Evolutionary conservation across 1,140 invertebrate genomes (phyloP).

Genomic region (Tigriopus japonicus): DNA sequence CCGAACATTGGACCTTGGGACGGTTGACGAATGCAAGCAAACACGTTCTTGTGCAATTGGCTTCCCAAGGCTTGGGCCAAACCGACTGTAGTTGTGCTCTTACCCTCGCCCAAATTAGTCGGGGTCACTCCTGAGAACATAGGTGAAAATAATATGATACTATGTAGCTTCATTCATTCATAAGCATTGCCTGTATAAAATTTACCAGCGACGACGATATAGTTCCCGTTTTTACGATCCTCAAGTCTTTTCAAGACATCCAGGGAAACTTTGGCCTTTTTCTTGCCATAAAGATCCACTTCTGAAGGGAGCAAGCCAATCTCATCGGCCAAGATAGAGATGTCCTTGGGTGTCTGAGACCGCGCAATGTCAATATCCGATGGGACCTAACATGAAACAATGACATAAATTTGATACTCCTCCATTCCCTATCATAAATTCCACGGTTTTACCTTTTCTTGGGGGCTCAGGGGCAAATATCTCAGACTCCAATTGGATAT

Average conservation of each 20-base stretch:
- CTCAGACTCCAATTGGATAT: slow-evolving; percentile 41
- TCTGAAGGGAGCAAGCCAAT: slow-evolving; percentile 63
- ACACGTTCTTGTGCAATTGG: slow-evolving; percentile 62
- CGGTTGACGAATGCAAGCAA: slow-evolving; percentile 92
- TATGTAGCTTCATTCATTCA: too few species aligned
- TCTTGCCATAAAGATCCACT: slow-evolving; percentile 72
- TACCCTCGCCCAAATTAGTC: slow-evolving; percentile 90
- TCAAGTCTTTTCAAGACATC: slow-evolving; percentile 54
- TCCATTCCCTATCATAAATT: slow-evolving; percentile 6
- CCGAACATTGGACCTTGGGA: slow-evolving; percentile 98
- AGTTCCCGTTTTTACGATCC: slow-evolving; percentile 19
- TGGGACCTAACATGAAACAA: slow-evolving; percentile 20
- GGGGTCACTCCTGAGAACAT: slow-evolving; percentile 57
- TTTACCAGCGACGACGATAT: slow-evolving; percentile 2
- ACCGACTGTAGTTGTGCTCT: slow-evolving; percentile 86
- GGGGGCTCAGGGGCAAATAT: slow-evolving; percentile 35
- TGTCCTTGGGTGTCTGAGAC: slow-evolving; percentile 67
- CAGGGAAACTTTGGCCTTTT: slow-evolving; percentile 86
- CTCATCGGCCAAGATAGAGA: slow-evolving; percentile 53
- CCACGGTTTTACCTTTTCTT: slow-evolving; percentile 49
- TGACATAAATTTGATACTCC: too few species aligned
- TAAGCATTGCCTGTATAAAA: too few species aligned
- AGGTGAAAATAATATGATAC: slow-evolving; percentile 9
- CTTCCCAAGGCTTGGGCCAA: slow-evolving; percentile 76
- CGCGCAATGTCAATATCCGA: slow-evolving; percentile 76